Evolutionary conservation across 1,140 invertebrate genomes (phyloP), one percentile per base, ranked within the genome.

Genomic region (Melipona quadrifasciata): DNA sequence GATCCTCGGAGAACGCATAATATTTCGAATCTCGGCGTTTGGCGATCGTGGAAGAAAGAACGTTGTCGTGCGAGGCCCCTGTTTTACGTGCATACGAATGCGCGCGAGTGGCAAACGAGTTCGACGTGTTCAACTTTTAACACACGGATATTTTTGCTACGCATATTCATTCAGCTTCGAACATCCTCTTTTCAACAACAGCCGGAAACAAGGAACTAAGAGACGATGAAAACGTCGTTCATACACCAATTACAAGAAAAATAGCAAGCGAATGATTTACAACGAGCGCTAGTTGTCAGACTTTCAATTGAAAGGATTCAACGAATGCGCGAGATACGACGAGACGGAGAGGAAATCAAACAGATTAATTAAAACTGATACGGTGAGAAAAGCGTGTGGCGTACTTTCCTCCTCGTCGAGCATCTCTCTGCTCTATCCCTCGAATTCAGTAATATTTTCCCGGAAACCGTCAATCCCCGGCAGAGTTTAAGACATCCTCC

Each of bases 391-490:
- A 14, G 31, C 51, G 4, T 55, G 77, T n/a, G 19, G 27, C 53
- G 17, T n/a, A 57, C 27, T 53, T 27, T 57, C 10, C 61, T 14
- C n/a, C 39, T 39, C 24, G n/a, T 55, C 16, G 31, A 27, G n/a
- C 55, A 24, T 39, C 6, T 0, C 10, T 53, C 1, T 12, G 47
- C 17, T 65, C 31, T 19, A 47, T 68, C 76, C 31, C 61, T 16
- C 10, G 8, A 68, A 75, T 76, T 82, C 53, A 5, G 53, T 51
- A n/a, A 58, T 83, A 78, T 70, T 78, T 78, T 51, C 67, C 67
- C 64, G 65, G 65, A 78, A 71, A 61, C 27, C 65, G 64, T 83
- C 82, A 31, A 83, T 83, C 39, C 65, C 14, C 76, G 19, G 19
- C 11, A 10, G 19, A 72, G 51, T 55, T 73, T n/a, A 73, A 80